These are phyloP conservation scores for Acleris holmiana DNA, from an alignment of 2,888 invertebrate genomes.

Conservation along the genomic window DNA sequence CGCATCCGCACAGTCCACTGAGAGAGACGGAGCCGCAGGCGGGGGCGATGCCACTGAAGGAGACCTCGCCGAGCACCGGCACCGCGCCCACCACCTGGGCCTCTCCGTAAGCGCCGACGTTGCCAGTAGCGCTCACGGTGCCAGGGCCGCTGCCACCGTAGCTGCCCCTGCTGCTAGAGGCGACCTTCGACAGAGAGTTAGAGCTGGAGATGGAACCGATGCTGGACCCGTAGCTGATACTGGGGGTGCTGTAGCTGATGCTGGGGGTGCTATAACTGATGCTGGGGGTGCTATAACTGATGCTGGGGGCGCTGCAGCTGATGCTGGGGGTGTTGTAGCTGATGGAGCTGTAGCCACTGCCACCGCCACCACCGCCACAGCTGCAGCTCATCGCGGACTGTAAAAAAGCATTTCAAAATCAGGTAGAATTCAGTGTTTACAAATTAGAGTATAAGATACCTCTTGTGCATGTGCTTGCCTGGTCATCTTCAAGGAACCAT, in stretches of 20 bases:
- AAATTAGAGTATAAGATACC: too few relatives aligned
- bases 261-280: background rate
- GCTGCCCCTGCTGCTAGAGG: background rate
- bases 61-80: conserved; percentile 20
- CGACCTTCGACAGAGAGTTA: background rate
- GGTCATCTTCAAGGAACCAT: too few relatives aligned
- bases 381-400: conserved; percentile 1
- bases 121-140: conserved; percentile 4
- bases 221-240: too few relatives aligned
- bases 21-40: conserved; percentile 23
- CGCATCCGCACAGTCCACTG: conserved; percentile 35
- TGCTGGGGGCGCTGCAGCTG: too few relatives aligned
- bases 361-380: background rate
- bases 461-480: too few relatives aligned
- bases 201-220: background rate
- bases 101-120: conserved; percentile 6
- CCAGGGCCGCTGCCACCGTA: conserved; percentile 17
- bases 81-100: conserved; percentile 5
- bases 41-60: conserved; percentile 6
- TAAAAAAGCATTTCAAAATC: background rate
- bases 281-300: too few relatives aligned
- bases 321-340: background rate
- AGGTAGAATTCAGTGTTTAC: too few relatives aligned
- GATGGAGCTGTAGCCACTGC: background rate
- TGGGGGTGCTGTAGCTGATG: background rate